A percentile compares a stretch with the other conserved stretches of the same genome.
Evolutionary conservation across 2,888 invertebrate species (phyloP).

Genomic region (Acanthococcus lagerstroemiae): DNA sequence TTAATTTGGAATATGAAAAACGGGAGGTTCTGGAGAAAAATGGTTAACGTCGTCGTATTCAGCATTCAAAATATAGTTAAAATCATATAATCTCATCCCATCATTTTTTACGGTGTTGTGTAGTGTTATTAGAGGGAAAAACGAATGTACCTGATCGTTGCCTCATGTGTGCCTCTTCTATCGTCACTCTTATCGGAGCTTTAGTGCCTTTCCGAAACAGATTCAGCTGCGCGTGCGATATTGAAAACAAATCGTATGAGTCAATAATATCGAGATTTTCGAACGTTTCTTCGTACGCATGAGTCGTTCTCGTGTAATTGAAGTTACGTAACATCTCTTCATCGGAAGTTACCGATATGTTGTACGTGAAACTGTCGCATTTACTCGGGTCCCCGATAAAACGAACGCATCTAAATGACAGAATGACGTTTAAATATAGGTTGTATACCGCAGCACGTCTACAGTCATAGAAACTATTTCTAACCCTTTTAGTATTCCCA

Average conservation of each 20-base stretch:
- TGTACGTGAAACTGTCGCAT: slow-evolving; percentile 26
- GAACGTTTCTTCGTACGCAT: slow-evolving; percentile 24
- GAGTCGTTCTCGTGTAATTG: slow-evolving; percentile 20
- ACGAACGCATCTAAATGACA: slow-evolving; percentile 21
- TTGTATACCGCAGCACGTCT: background rate
- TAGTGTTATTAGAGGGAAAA: no score
- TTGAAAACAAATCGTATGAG: slow-evolving; percentile 16
- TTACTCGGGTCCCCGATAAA: slow-evolving; percentile 26
- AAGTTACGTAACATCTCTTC: slow-evolving; percentile 21
- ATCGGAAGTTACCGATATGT: slow-evolving; percentile 5
- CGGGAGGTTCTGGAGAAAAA: no score
- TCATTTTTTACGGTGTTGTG: no score
- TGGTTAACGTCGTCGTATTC: no score
- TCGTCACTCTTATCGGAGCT: slow-evolving; percentile 9
- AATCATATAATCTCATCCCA: no score
- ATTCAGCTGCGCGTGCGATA: slow-evolving; percentile 10
- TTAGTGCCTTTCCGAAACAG: slow-evolving; percentile 3
- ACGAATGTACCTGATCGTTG: no score
- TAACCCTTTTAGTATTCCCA: slow-evolving; percentile 13
- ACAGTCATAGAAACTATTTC: background rate
- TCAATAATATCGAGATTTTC: slow-evolving; percentile 28
- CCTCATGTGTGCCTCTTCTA: slow-evolving; percentile 9
- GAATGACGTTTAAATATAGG: background rate
- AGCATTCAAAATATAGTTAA: no score
- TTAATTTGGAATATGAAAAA: no score